phyloP scores from a whole-genome alignment of 2,113 vertebrate species.

The Callaeas wilsoni region DNA sequence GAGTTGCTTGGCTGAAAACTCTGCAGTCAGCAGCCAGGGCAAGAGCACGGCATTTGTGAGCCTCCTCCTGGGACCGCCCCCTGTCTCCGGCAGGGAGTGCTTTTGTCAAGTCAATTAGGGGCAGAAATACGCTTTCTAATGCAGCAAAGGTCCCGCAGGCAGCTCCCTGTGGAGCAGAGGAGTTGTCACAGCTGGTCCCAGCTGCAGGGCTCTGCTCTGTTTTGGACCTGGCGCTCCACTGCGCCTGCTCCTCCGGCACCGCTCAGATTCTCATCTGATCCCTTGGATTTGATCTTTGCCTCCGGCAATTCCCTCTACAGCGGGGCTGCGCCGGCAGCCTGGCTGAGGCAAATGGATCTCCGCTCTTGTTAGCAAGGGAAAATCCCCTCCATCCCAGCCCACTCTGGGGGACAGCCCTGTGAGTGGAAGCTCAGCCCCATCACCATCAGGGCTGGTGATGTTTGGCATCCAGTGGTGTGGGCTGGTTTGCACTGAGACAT shows the following conservation, averaged over 20 bases:
- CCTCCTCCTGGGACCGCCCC: not conserved
- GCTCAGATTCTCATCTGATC: not conserved
- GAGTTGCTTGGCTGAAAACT: not conserved
- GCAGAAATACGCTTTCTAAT: not conserved
- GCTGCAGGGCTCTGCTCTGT: not conserved
- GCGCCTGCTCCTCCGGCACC: not conserved
- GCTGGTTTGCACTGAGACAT: not conserved
- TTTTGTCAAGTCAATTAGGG: not conserved
- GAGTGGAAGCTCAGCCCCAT: not conserved
- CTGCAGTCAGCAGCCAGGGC: not conserved
- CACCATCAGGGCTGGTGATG: rapidly evolving
- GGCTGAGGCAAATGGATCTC: not conserved
- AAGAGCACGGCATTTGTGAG: not conserved
- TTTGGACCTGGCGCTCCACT: rapidly evolving
- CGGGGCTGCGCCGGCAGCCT: not conserved
- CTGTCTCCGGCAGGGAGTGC: rapidly evolving
- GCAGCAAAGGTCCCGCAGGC: not conserved
- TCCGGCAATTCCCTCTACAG: not conserved
- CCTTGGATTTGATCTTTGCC: not conserved
- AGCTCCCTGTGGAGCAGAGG: not conserved
- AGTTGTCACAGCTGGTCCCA: not conserved
- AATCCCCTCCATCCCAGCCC: not conserved
- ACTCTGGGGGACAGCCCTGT: not conserved
- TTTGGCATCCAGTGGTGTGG: not conserved
- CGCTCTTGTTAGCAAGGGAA: not conserved